A percentile compares a stretch with the other conserved stretches of the same genome.
Conservation (phyloP, 1,140 invertebrate species). For the Pseudobourletiella spinata region DNA sequence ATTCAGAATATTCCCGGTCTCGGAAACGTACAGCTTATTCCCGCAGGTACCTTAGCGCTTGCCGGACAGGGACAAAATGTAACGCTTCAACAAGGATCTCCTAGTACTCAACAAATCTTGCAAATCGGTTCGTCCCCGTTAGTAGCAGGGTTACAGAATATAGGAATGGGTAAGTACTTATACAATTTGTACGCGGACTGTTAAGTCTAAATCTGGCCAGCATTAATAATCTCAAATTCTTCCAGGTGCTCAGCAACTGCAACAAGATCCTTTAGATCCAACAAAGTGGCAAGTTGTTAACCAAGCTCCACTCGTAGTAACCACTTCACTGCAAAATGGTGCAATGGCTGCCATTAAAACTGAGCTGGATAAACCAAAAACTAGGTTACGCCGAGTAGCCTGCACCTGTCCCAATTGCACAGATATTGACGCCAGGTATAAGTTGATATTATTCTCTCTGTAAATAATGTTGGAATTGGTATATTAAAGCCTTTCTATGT, state of each 20-base stretch:
- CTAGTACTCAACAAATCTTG: slow-evolving; percentile 37
- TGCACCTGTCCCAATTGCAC: slow-evolving; percentile 95
- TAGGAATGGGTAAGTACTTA: slow-evolving; percentile 20
- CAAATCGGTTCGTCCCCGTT: slow-evolving; percentile 29
- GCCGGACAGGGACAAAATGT: slow-evolving; percentile 36
- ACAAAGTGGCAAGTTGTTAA: slow-evolving; percentile 69
- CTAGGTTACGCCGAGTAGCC: slow-evolving; percentile 67
- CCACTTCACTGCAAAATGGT: slow-evolving; percentile 29
- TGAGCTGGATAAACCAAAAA: slow-evolving; percentile 42
- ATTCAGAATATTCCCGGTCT: slow-evolving; percentile 63
- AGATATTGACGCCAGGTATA: slow-evolving; percentile 45
- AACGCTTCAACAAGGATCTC: slow-evolving; percentile 38
- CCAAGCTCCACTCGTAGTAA: slow-evolving; percentile 23
- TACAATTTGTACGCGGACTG: no score
- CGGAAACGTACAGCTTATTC: slow-evolving; percentile 66
- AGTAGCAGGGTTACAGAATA: slow-evolving; percentile 18
- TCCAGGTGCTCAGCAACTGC: slow-evolving; percentile 43
- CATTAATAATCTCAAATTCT: no score
- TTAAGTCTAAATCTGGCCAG: no score
- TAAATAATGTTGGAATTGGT: no score
- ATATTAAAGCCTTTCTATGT: no score
- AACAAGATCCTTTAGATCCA: slow-evolving; percentile 66
- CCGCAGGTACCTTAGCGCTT: slow-evolving; percentile 42
- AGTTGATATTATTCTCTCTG: no score
- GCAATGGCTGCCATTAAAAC: slow-evolving; percentile 36